Evolutionary conservation across 2,797 vertebrate genomes (phyloP).

Genomic region (Falco cherrug): DNA sequence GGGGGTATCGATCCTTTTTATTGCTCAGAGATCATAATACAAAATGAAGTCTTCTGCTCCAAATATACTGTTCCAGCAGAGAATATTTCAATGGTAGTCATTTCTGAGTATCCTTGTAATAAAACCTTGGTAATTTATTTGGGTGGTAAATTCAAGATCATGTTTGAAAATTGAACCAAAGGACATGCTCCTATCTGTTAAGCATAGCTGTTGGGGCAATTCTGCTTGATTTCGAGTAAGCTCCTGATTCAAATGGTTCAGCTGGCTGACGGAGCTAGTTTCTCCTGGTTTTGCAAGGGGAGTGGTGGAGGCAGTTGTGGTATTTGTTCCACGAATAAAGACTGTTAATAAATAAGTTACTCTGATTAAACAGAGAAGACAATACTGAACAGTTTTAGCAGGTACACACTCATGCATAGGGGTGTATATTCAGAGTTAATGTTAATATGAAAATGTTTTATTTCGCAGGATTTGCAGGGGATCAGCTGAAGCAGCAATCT

Average conservation of each 20-base stretch:
- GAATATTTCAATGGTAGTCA: not conserved
- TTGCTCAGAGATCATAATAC: not conserved
- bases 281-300: not conserved
- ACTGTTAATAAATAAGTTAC: not conserved
- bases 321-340: not conserved
- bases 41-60: not conserved
- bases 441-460: not conserved
- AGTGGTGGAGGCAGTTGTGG: not conserved
- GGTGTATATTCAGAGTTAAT: not conserved
- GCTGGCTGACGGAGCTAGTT: not conserved
- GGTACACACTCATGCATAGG: not conserved
- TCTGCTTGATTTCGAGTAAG: not conserved
- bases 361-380: not conserved
- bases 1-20: fast-evolving
- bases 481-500: not conserved
- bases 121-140: not conserved
- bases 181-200: fast-evolving
- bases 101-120: not conserved
- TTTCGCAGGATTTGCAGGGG: not conserved
- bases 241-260: not conserved
- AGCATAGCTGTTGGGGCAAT: not conserved
- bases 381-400: not conserved
- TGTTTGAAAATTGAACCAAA: not conserved
- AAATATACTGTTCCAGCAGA: not conserved
- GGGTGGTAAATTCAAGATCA: not conserved